phyloP scores from a whole-genome alignment of 2,113 vertebrate species.

The Tympanuchus pallidicinctus region DNA sequence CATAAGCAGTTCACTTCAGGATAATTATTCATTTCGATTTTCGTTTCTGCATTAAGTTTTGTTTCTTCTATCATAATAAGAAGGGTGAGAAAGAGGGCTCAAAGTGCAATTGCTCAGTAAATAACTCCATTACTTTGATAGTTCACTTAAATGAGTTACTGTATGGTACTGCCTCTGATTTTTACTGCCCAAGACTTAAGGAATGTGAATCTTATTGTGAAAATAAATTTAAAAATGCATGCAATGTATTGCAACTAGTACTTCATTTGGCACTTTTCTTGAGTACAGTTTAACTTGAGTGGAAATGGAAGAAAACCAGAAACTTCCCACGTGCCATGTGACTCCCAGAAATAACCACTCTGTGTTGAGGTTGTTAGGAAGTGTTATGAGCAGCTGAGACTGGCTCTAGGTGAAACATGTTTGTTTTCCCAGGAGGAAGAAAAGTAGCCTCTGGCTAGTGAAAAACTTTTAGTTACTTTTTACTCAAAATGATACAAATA shows the following conservation, averaged over 20 bases:
- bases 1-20: background rate
- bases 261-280: constrained; percentile 40
- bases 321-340: constrained; percentile 58
- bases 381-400: constrained; percentile 40
- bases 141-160: background rate
- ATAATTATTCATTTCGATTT: background rate
- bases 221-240: constrained; percentile 25
- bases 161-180: background rate
- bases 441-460: background rate
- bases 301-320: constrained; percentile 60
- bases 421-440: constrained; percentile 33
- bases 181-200: background rate
- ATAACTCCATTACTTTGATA: constrained; percentile 10
- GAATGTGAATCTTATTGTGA: constrained; percentile 8
- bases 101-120: background rate
- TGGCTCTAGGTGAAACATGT: background rate
- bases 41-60: background rate
- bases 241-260: constrained; percentile 5
- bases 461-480: background rate
- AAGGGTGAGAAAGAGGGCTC: background rate
- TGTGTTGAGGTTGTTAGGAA: constrained; percentile 40
- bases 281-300: constrained; percentile 44
- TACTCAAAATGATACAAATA: background rate
- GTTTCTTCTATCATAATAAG: background rate
- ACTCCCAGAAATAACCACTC: constrained; percentile 63